Base-by-base conservation (phyloP, 2,797 vertebrate genomes). In the Pyrocephalus nanus region DNA sequence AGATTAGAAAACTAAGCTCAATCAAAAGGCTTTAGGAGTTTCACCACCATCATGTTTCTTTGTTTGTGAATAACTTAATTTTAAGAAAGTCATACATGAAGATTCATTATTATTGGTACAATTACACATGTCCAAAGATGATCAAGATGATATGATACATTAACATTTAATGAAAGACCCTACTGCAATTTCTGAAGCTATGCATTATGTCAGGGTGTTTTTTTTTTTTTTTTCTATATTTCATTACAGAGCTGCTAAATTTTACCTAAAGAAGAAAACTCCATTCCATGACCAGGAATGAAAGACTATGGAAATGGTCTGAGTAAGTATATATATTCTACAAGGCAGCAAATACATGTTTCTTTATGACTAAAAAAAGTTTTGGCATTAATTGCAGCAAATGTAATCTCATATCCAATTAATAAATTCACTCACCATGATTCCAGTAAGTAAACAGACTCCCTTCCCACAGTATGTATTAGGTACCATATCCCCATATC, bases 381-480 rank as follows among this genome's bases (percentile, higher is more conserved):
- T 83, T 55, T 27, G 20, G 15, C 34, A 62, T 47, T 50, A 85
- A 51, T 32, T 78, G 36, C 32, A 88, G 53, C 40, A 62, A 51
- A 72, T 20, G 27, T 50, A 69, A 76, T 83, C 29, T 66, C 11
- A 78, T 40, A 82, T 74, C 43, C 22, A 34, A 20, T 64, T 23
- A 95, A 77, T 22, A 87, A 93, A 90, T 71, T 66, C 79, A 97
- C 99, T 99, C 97, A 99, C 99, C 99, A 99, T 99, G 86, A 99
- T 99, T 98, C 99, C 99, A 92, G 99, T 99, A 87, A 99, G 98
- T 96, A 99, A 98, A 97, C 99, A 99, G 95, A 99, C 99, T 96
- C 99, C 99, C 98, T 99, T 99, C 84, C 99, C 99, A 98, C 99
- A 99, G 98, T 99, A 99, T n/a, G 99, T 99, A 97, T 99, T 99